Evolutionary conservation across 1,140 invertebrate genomes (phyloP).

Genomic region (Planococcus citri): DNA sequence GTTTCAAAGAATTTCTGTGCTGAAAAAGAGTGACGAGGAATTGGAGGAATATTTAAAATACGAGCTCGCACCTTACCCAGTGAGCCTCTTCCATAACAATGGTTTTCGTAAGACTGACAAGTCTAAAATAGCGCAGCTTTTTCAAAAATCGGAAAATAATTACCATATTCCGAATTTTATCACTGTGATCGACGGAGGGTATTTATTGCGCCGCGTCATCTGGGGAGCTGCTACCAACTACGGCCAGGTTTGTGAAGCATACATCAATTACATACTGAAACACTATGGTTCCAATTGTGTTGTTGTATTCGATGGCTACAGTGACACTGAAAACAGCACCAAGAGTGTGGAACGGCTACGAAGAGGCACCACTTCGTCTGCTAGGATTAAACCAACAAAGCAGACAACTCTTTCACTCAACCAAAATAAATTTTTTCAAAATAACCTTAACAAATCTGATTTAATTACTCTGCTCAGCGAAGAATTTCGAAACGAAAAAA

Average conservation of each 20-base stretch:
- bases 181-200: slow-evolving; percentile 28
- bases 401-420: neutral
- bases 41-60: no score
- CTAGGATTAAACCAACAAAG: neutral
- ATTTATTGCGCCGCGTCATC: slow-evolving; percentile 27
- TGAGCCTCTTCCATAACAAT: no score
- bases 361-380: neutral
- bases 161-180: neutral
- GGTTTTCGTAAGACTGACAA: no score
- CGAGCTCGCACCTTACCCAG: no score
- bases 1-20: no score
- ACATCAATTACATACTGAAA: slow-evolving; percentile 26
- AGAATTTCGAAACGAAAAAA: no score
- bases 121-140: no score
- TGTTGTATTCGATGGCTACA: slow-evolving; percentile 28
- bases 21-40: no score
- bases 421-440: neutral
- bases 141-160: neutral
- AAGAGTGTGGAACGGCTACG: neutral
- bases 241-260: slow-evolving; percentile 21
- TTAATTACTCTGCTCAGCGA: neutral
- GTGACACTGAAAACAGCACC: neutral
- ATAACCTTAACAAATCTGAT: neutral
- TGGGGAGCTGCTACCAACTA: slow-evolving; percentile 25
- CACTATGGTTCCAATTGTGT: slow-evolving; percentile 21